Evolutionary conservation across 2,888 invertebrate genomes (phyloP).

Genomic region (Cosmopolites sordidus): DNA sequence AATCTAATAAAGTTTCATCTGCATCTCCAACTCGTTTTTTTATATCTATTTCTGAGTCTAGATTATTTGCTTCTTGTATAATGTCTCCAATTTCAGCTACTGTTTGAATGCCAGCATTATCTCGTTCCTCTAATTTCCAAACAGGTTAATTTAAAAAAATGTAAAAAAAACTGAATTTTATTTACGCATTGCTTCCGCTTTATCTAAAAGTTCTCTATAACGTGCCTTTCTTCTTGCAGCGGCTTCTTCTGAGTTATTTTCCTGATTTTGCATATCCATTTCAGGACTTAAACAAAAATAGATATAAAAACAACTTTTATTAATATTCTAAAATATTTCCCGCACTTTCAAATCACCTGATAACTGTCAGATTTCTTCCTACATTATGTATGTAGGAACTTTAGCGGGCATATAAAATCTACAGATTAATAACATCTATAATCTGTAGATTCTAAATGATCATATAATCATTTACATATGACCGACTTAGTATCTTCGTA

Average conservation of each 20-base stretch:
- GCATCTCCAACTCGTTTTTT: constrained; percentile 39
- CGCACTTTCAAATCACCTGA: no score
- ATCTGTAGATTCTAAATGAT: no score
- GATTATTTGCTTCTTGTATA: constrained; percentile 36
- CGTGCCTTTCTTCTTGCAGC: constrained; percentile 10
- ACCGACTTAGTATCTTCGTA: no score
- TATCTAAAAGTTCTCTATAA: constrained; percentile 35
- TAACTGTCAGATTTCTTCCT: no score
- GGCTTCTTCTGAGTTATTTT: constrained; percentile 29
- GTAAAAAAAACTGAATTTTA: background rate
- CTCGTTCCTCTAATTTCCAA: constrained; percentile 30
- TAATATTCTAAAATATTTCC: no score
- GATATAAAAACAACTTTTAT: no score
- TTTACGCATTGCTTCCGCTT: constrained; percentile 30
- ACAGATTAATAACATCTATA: no score
- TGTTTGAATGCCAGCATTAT: constrained; percentile 31
- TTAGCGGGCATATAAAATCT: no score
- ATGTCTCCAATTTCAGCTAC: constrained; percentile 38
- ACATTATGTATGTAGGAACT: no score
- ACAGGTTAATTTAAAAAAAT: background rate
- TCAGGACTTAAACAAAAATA: no score
- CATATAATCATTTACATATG: no score
- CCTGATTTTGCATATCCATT: constrained; percentile 14
- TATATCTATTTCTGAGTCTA: constrained; percentile 37
- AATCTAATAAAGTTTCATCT: constrained; percentile 44